These are phyloP conservation scores for Gobius niger DNA, from an alignment of 2,113 vertebrate genomes.

Conservation along the genomic window DNA sequence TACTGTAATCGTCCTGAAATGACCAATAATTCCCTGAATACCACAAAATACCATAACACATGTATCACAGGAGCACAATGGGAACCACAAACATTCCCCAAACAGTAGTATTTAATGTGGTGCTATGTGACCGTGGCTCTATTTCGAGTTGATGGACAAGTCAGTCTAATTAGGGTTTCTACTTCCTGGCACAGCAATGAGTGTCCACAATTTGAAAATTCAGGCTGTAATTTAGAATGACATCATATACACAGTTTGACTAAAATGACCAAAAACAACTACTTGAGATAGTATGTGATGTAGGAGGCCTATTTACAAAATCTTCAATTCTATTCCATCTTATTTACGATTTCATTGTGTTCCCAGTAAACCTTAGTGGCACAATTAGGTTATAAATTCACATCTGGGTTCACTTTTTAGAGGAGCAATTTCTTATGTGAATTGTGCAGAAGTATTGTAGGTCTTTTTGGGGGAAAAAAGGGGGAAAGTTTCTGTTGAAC, in stretches of 20 bases:
- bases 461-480: constrained; percentile 1
- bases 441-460: constrained; percentile 33
- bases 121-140: constrained; percentile 18
- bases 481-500: constrained; percentile 24
- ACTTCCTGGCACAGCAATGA: constrained; percentile 27
- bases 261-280: neutral
- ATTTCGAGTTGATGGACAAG: constrained; percentile 30
- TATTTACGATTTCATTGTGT: constrained; percentile 17
- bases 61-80: constrained; percentile 47
- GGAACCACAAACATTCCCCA: constrained; percentile 56
- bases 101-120: constrained; percentile 44
- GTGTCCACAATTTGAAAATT: constrained; percentile 21
- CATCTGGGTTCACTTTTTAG: constrained; percentile 54
- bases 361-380: constrained; percentile 20
- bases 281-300: neutral
- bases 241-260: constrained; percentile 12
- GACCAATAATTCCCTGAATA: constrained; percentile 27
- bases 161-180: constrained; percentile 35
- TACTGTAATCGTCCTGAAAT: constrained; percentile 32
- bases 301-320: neutral
- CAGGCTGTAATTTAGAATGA: constrained; percentile 11
- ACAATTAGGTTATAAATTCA: constrained; percentile 32
- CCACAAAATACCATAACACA: constrained; percentile 53
- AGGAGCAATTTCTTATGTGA: constrained; percentile 39
- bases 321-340: neutral